Evolutionary conservation across 1,140 invertebrate genomes (phyloP).

Genomic region (Drosophila arizonae): DNA sequence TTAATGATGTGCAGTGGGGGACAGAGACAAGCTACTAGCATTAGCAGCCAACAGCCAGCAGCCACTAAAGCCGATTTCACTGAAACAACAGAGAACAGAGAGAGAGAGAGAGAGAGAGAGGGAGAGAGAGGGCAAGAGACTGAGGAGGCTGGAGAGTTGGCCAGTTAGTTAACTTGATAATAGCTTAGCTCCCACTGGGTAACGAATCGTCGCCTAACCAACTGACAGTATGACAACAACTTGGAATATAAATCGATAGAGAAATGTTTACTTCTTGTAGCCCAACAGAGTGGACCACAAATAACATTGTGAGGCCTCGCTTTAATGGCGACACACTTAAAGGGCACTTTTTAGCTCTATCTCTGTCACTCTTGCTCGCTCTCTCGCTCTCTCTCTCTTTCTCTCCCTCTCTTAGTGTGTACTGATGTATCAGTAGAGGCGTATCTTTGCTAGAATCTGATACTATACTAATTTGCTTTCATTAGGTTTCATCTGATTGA

Average conservation of each 20-base stretch:
- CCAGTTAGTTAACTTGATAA: constrained; percentile 68
- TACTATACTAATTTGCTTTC: too few relatives aligned
- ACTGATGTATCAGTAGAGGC: too few relatives aligned
- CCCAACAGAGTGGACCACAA: neutral
- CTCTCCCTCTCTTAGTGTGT: too few relatives aligned
- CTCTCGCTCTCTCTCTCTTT: too few relatives aligned
- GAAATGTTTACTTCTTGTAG: neutral
- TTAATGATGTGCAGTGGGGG: constrained; percentile 67
- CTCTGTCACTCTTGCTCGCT: too few relatives aligned
- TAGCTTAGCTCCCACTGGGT: constrained; percentile 28
- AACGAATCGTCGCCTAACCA: constrained; percentile 9
- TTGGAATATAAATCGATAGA: constrained; percentile 5
- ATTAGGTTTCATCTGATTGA: too few relatives aligned
- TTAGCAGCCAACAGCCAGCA: constrained; percentile 22
- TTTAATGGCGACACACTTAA: neutral
- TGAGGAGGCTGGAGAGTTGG: constrained; percentile 26
- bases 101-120: too few relatives aligned
- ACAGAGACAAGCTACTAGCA: constrained; percentile 6
- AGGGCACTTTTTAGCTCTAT: too few relatives aligned
- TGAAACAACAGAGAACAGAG: constrained; percentile 27
- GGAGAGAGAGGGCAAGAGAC: neutral
- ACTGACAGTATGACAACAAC: constrained; percentile 2
- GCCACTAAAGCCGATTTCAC: constrained; percentile 64
- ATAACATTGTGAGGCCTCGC: neutral
- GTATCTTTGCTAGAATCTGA: too few relatives aligned